Evolutionary conservation across 2,797 vertebrate genomes (phyloP).

Genomic region (Paramormyrops hopkinsi): DNA sequence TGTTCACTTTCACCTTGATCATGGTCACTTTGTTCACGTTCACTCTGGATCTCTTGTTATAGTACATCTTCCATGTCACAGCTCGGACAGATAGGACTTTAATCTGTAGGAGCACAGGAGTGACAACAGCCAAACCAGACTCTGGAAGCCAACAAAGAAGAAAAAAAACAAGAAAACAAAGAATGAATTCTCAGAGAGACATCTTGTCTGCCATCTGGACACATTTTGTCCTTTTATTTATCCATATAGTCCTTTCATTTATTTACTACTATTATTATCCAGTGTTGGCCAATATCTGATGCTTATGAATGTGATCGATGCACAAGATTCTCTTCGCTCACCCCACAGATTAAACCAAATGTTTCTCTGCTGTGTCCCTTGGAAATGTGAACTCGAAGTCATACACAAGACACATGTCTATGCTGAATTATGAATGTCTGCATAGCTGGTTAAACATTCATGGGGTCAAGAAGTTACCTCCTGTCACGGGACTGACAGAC

Average conservation of each 20-base stretch:
- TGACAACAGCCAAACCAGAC: slow-evolving; percentile 5
- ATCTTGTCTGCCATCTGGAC: slow-evolving; percentile 9
- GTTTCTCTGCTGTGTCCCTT: neutral
- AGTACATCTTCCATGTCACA: neutral
- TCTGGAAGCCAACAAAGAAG: neutral
- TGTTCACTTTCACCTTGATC: neutral
- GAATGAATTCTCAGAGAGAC: neutral
- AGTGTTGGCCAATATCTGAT: neutral
- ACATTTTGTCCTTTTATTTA: neutral
- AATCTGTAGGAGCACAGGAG: neutral
- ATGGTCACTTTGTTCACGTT: neutral
- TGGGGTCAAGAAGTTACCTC: slow-evolving; percentile 49
- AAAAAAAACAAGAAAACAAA: slow-evolving; percentile 5
- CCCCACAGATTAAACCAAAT: neutral
- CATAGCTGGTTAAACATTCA: slow-evolving; percentile 53
- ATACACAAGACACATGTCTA: slow-evolving; percentile 7
- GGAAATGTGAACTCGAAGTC: neutral
- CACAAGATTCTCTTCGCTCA: neutral
- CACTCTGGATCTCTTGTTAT: neutral
- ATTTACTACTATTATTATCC: neutral
- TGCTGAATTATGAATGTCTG: slow-evolving; percentile 57
- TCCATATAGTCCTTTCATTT: neutral
- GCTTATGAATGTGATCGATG: neutral
- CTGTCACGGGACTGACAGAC: slow-evolving; percentile 41
- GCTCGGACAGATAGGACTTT: neutral